These are phyloP conservation scores for Tetramorium parvispinum DNA, from an alignment of 1,140 invertebrate genomes.

Conservation along the genomic window DNA sequence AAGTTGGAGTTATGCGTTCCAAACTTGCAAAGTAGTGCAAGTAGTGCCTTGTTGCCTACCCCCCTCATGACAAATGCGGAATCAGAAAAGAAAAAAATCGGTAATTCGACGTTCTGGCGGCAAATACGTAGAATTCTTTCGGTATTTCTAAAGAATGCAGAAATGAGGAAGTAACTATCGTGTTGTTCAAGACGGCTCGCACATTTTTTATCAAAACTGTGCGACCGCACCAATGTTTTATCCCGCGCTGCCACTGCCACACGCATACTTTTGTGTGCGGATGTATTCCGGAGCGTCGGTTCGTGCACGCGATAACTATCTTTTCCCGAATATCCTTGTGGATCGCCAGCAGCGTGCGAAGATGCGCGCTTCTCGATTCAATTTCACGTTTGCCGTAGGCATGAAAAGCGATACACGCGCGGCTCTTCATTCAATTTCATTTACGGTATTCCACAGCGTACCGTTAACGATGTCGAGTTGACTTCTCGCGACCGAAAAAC, in stretches of 20 bases:
- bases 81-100: neutral
- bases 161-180: constrained; percentile 4
- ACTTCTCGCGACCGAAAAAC: constrained; percentile 14
- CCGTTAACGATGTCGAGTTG: constrained; percentile 46
- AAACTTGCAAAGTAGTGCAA: neutral
- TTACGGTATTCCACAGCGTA: constrained; percentile 49
- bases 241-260: neutral
- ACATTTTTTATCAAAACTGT: constrained; percentile 34
- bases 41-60: too few species aligned
- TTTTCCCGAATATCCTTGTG: constrained; percentile 26
- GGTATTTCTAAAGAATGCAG: neutral
- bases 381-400: neutral
- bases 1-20: neutral
- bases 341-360: constrained; percentile 36
- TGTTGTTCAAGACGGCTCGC: neutral
- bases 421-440: constrained; percentile 43
- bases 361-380: constrained; percentile 25
- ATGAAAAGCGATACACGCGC: constrained; percentile 37
- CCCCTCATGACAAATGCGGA: neutral
- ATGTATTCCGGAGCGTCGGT: neutral
- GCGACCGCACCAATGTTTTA: neutral
- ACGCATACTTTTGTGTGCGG: neutral
- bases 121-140: neutral
- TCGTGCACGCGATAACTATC: constrained; percentile 25
- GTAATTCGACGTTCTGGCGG: neutral